These are phyloP conservation scores for Drosophila mimetica DNA, from an alignment of 2,888 invertebrate genomes.

Conservation along the genomic window DNA sequence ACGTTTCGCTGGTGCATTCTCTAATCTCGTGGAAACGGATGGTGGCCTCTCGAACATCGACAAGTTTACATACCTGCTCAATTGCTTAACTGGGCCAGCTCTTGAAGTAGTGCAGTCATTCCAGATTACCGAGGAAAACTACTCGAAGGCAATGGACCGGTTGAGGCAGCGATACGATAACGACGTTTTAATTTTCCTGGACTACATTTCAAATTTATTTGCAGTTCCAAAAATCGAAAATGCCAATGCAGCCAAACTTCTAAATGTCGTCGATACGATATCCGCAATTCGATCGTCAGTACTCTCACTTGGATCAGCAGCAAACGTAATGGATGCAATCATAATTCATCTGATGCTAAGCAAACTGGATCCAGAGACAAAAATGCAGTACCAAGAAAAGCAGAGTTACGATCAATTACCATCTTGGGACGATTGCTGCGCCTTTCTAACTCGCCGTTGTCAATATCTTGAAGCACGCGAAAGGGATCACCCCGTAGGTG, in stretches of 20 bases:
- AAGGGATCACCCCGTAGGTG: constrained; percentile 1
- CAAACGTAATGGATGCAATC: background rate
- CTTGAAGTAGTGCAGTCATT: background rate
- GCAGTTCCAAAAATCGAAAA: no score
- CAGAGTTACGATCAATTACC: background rate
- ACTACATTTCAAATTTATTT: no score
- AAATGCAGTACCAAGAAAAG: background rate
- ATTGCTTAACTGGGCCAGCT: no score
- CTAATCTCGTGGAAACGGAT: background rate
- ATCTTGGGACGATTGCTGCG: background rate
- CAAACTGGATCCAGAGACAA: constrained; percentile 2
- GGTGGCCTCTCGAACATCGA: background rate
- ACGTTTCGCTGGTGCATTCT: background rate
- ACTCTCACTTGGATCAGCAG: background rate
- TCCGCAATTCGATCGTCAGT: background rate
- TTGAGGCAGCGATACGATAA: no score
- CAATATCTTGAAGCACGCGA: constrained; percentile 1
- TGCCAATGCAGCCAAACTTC: background rate
- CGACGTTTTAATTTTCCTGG: no score
- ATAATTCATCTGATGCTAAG: background rate
- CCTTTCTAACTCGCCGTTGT: background rate
- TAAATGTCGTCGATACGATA: background rate
- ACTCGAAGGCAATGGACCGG: no score
- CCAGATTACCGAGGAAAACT: no score
- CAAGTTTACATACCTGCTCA: no score